Conservation (phyloP, 1,140 invertebrate genomes). For the Drosophila hydei region DNA sequence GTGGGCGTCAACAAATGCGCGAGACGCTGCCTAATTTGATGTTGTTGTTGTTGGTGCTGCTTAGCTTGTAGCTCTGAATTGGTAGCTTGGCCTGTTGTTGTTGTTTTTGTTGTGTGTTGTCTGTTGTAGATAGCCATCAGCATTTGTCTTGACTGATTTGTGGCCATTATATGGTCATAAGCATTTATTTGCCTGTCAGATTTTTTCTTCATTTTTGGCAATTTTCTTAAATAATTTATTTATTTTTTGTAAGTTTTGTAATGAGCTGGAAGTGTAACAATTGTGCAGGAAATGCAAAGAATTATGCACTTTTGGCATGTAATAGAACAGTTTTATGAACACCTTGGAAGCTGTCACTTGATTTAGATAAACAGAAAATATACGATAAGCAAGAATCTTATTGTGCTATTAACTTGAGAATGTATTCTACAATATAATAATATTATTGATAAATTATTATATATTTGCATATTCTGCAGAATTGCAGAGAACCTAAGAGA, state of each 20-base stretch:
- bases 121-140: slow-evolving; percentile 45
- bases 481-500: too few species aligned
- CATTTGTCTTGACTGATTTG: slow-evolving; percentile 69
- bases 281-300: slow-evolving; percentile 13
- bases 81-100: slow-evolving; percentile 16
- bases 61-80: slow-evolving; percentile 13
- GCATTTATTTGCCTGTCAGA: slow-evolving; percentile 52
- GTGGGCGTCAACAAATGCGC: slow-evolving; percentile 34
- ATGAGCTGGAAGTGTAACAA: slow-evolving; percentile 35
- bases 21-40: slow-evolving; percentile 27
- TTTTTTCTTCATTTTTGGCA: slow-evolving; percentile 16
- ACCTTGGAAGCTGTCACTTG: too few species aligned
- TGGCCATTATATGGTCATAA: slow-evolving; percentile 66
- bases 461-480: too few species aligned
- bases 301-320: background rate
- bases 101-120: slow-evolving; percentile 4
- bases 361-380: too few species aligned
- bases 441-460: too few species aligned
- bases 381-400: too few species aligned
- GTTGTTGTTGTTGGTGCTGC: slow-evolving; percentile 20
- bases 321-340: too few species aligned
- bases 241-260: background rate
- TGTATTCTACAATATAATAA: too few species aligned
- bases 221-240: too few species aligned
- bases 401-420: too few species aligned